phyloP scores from a whole-genome alignment of 2,888 invertebrate species.

The Rambutsinella grinnellia region DNA sequence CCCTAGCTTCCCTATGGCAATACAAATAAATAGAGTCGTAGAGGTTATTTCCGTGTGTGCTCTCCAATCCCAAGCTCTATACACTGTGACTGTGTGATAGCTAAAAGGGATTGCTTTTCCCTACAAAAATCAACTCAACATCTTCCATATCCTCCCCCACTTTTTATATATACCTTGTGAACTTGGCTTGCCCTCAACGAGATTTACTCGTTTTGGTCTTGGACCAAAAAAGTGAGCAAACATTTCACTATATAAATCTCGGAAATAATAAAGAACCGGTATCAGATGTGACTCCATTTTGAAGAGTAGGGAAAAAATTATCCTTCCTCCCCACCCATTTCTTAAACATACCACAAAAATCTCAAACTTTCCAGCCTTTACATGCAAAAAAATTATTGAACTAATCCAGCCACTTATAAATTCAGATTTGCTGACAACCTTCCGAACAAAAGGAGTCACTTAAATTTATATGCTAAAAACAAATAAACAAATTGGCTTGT shows the following conservation, averaged over 20 bases:
- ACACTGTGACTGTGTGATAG: too few species aligned
- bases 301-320: too few species aligned
- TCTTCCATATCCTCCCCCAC: not conserved
- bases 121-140: not conserved
- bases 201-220: constrained; percentile 34
- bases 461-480: too few species aligned
- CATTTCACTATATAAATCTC: not conserved
- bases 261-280: constrained; percentile 10
- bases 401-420: too few species aligned
- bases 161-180: not conserved
- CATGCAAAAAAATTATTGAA: too few species aligned
- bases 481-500: too few species aligned
- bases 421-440: too few species aligned
- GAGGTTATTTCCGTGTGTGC: not conserved
- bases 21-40: not conserved
- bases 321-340: too few species aligned
- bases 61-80: not conserved
- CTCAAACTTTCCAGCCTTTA: too few species aligned
- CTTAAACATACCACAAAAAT: too few species aligned
- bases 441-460: too few species aligned
- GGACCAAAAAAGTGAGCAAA: constrained; percentile 2
- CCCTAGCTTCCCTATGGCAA: not conserved
- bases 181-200: constrained; percentile 2
- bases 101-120: not conserved
- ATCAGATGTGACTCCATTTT: too few species aligned